Evolutionary conservation across 92 coral and sea anemone genomes (phyloP).

Genomic region (Nematostella vectensis): DNA sequence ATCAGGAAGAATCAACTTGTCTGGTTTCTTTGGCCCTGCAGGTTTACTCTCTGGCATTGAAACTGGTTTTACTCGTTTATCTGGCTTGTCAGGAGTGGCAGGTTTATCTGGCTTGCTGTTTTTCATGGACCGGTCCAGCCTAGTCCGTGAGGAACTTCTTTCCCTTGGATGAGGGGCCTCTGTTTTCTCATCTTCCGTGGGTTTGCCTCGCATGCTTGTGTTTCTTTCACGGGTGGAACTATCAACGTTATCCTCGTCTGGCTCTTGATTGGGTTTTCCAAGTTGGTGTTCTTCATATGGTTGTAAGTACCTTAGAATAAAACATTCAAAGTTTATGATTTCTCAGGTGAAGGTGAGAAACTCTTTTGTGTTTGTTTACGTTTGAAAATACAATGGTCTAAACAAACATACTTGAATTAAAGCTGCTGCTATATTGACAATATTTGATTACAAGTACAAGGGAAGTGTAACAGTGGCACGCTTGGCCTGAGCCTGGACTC

Average conservation of each 20-base stretch:
- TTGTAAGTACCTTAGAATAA: conserved; percentile 88
- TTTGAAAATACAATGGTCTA: too few relatives aligned
- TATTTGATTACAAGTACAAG: too few relatives aligned
- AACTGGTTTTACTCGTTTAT: conserved; percentile 9
- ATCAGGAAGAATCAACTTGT: conserved; percentile 6
- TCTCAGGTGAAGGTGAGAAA: too few relatives aligned
- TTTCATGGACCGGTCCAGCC: conserved; percentile 13
- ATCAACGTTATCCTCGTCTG: conserved; percentile 26
- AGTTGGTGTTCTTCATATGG: conserved; percentile 70
- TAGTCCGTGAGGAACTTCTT: conserved; percentile 6
- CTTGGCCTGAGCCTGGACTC: neutral
- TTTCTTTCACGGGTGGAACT: too few relatives aligned
- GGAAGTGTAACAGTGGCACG: neutral
- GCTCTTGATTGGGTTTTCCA: conserved; percentile 22
- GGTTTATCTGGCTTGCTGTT: conserved; percentile 3
- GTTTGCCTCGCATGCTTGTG: too few relatives aligned
- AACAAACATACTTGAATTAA: too few relatives aligned
- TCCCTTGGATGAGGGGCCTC: conserved; percentile 1
- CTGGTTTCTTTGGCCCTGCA: conserved; percentile 5
- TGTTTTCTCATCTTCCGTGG: too few relatives aligned
- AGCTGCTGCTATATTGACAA: too few relatives aligned
- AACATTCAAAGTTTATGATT: too few relatives aligned
- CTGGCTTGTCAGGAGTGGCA: conserved; percentile 7
- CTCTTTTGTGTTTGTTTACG: too few relatives aligned
- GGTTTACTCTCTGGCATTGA: conserved; percentile 5